Conservation (phyloP, 2,888 invertebrate species). For the Herminia tarsipennalis region DNA sequence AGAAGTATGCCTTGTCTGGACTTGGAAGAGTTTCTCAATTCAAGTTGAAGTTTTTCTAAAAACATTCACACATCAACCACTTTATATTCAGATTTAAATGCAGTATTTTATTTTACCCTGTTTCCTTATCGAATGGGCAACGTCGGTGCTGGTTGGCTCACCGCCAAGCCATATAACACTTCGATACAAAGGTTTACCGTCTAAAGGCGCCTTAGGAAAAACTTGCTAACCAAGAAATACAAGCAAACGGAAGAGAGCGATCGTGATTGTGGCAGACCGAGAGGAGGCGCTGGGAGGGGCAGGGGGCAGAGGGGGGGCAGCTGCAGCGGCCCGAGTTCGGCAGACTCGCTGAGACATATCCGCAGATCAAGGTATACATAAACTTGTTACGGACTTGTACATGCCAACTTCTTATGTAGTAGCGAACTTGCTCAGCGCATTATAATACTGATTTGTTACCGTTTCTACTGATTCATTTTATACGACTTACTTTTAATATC, state of each 20-base stretch:
- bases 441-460: neutral
- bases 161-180: slow-evolving; percentile 21
- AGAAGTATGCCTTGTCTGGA: too few species aligned
- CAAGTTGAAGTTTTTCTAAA: neutral
- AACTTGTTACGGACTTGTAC: slow-evolving; percentile 4
- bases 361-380: slow-evolving; percentile 3
- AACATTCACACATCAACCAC: too few species aligned
- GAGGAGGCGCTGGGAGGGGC: neutral
- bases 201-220: slow-evolving; percentile 9
- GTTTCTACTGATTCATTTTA: neutral
- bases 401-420: neutral
- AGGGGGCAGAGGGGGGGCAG: neutral
- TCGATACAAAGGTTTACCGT: slow-evolving; percentile 7
- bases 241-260: slow-evolving; percentile 20
- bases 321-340: slow-evolving; percentile 4
- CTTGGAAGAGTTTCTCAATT: too few species aligned
- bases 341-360: slow-evolving; percentile 5
- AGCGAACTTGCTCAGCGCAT: neutral
- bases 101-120: slow-evolving; percentile 15
- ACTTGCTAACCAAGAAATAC: slow-evolving; percentile 24
- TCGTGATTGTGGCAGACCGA: slow-evolving; percentile 18
- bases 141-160: slow-evolving; percentile 18
- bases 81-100: neutral
- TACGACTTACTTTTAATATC: too few species aligned
- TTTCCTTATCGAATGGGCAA: slow-evolving; percentile 20